Evolutionary conservation across 1,140 invertebrate genomes (phyloP), one percentile per base, ranked within the genome.

Genomic region (Drosophila mojavensis): DNA sequence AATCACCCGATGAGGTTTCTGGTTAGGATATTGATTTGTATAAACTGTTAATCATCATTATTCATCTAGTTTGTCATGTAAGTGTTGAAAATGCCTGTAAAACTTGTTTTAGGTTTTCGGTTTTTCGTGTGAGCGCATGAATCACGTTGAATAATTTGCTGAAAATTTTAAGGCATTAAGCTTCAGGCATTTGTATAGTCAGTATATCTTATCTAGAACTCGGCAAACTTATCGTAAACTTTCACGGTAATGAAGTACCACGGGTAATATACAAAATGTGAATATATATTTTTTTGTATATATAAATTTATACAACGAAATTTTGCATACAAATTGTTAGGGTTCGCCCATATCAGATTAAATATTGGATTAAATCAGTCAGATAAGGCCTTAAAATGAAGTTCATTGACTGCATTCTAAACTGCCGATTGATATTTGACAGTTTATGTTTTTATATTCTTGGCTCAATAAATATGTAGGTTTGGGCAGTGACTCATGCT

Each of bases 161-260:
- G 20, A 66, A 53, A 66, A 50, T 26, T 54, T 60, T 26, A 59
- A 45, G 17, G 20, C 43, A 56, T 50, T 65, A 71, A 36, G 15
- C 61, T 15, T 1, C 15, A 33, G 60, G 36, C 54, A 65, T 65
- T 65, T 66, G 24, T 53, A 56, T 41, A 71, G 36, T 65, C 36
- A 17, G 54, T 45, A 59, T 73, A 67, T 73, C 56, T 73, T 73
- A 73, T 73, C 70, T 55, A 10, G 6, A 48, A 73, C 55, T 55
- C 30, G 69, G 43, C 53, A 72, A 59, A 67, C 50, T 73, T 73
- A 66, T 73, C 62, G 61, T 56, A 36, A 55, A 33, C 33, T 33
- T 33, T 47, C 9, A n/a, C 24, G 51, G 17, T 10, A 33, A 36
- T 53, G 41, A 64, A 51, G 50, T 53, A 45, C 47, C 43, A n/a